Evolutionary conservation across 1,140 invertebrate genomes (phyloP), one percentile per base, ranked within the genome.

Genomic region (Bombus pascuorum): DNA sequence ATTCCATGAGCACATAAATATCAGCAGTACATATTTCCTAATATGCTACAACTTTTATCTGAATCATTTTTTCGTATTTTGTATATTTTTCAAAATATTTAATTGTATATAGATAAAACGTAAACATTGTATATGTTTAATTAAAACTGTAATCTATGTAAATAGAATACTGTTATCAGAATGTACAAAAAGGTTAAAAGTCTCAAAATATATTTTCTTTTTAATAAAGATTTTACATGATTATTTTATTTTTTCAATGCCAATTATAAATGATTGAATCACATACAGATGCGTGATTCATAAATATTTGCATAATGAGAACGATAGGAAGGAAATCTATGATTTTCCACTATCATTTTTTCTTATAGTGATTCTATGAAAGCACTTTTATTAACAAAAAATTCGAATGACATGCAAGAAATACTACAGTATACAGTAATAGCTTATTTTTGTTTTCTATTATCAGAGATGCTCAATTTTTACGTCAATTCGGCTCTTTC

Each of bases 171-270:
- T 73, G 32, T 66, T 83, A 47, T 68, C 25, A 65, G 42, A 82
- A 15, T 82, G 25, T 74, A 82, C 34, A 68, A 9, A 62, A 32
- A 39, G 10, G 37, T 82, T 76, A 76, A 76, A 66, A 83, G 37
- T 65, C 9, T 22, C 39, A 32, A 70, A 78, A 83, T 78, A 70
- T 78, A 83, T 70, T 76, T 77, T 34, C 32, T 57, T 83, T 77
- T 57, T 42, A 18, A 83, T 65, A 76, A 1, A 53, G 47, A 83
- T 66, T 13, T 39, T n/a, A 13, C 1, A 12, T 53, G 8, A 1
- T 34, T 68, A n/a, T 32, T 1, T 66, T 22, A 8, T 22, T 9
- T 18, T 59, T 59, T 28, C 25, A 59, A 28, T 59, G 25, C 3
- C 57, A 59, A 59, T 18, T 59, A 66, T 66, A 66, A 66, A 34